A percentile compares a stretch with the other conserved stretches of the same genome.
These are phyloP conservation scores for Pteria penguin DNA, from an alignment of 2,888 invertebrate species.

Conservation along the genomic window DNA sequence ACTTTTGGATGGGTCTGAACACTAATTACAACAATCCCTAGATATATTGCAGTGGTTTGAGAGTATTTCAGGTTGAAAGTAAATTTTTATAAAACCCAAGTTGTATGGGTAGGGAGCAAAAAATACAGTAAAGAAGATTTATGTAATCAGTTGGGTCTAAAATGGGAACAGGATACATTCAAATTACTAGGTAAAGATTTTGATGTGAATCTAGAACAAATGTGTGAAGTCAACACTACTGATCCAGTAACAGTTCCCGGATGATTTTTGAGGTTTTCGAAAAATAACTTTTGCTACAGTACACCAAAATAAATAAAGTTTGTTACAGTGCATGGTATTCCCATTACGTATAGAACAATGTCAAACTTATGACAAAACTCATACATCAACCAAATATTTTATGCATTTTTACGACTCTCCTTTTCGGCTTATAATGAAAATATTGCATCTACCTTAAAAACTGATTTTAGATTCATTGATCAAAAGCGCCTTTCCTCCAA, in stretches of 20 bases:
- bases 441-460: background rate
- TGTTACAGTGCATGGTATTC: too few relatives aligned
- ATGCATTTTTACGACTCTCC: too few relatives aligned
- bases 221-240: too few relatives aligned
- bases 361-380: too few relatives aligned
- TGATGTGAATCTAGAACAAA: too few relatives aligned
- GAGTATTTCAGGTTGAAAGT: background rate
- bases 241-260: too few relatives aligned
- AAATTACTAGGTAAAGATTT: background rate
- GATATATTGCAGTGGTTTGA: background rate
- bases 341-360: too few relatives aligned
- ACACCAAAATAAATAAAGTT: too few relatives aligned
- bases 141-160: background rate
- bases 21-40: constrained; percentile 4
- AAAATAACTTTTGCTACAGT: too few relatives aligned
- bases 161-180: background rate
- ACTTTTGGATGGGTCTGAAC: constrained; percentile 22
- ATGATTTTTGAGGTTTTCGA: too few relatives aligned
- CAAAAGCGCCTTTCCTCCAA: too few relatives aligned
- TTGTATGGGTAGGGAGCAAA: constrained; percentile 1
- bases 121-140: background rate
- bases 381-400: too few relatives aligned
- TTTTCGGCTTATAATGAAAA: background rate
- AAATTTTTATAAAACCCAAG: constrained; percentile 9
- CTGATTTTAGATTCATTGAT: background rate